Evolutionary conservation across 2,113 vertebrate species (phyloP).

Genomic region (Saccopteryx leptura): DNA sequence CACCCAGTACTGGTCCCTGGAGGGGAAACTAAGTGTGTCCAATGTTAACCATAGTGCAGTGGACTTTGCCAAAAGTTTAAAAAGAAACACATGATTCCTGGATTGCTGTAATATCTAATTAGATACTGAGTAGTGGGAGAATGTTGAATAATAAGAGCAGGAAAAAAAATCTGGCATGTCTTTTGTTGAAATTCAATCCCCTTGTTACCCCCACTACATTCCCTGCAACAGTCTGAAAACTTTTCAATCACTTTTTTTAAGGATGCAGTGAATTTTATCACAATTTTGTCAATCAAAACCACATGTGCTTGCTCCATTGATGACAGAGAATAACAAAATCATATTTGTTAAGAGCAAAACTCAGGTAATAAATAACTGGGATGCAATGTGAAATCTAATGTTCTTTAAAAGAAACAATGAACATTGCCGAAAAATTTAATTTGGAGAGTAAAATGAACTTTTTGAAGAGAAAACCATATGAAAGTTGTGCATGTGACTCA

Average conservation of each 20-base stretch:
- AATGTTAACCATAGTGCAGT: conserved; percentile 79
- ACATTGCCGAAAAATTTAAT: conserved; percentile 87
- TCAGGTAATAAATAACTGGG: conserved; percentile 91
- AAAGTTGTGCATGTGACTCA: conserved; percentile 79
- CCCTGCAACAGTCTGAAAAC: conserved; percentile 89
- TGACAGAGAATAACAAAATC: conserved; percentile 90
- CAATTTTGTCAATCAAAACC: conserved; percentile 91
- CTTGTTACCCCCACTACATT: conserved; percentile 52
- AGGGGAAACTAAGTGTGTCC: conserved; percentile 73
- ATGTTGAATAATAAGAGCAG: conserved; percentile 85
- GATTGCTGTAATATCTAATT: conserved; percentile 85
- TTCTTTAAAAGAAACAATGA: conserved; percentile 82
- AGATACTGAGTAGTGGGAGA: conserved; percentile 84
- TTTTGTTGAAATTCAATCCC: conserved; percentile 89
- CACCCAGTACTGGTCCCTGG: conserved; percentile 74
- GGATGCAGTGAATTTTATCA: conserved; percentile 92
- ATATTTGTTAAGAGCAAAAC: conserved; percentile 89
- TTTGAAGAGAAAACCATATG: conserved; percentile 87
- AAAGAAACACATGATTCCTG: conserved; percentile 87
- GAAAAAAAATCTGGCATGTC: conserved; percentile 87
- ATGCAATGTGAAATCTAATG: conserved; percentile 80
- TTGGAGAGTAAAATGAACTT: conserved; percentile 86
- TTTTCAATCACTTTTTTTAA: conserved; percentile 90
- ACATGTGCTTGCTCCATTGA: conserved; percentile 89
- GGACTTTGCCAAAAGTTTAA: conserved; percentile 86